Conservation (phyloP, 2,888 invertebrate species). For the Meganola albula region DNA sequence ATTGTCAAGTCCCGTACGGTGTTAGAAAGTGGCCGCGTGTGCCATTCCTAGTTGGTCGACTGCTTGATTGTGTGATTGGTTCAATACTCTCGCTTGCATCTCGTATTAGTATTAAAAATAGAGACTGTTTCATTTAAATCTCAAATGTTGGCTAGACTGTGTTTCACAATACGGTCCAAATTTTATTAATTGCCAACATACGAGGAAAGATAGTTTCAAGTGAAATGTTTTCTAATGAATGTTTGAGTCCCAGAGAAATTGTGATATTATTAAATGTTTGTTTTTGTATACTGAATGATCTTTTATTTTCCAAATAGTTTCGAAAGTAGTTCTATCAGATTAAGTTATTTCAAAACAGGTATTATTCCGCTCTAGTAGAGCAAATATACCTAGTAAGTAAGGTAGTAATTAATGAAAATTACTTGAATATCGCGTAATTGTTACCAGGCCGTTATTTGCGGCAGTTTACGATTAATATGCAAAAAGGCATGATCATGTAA, state of each 20-base stretch:
- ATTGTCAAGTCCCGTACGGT: slow-evolving; percentile 25
- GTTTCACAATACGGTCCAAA: too few species aligned
- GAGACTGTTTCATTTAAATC: too few species aligned
- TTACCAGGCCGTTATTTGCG: slow-evolving; percentile 28
- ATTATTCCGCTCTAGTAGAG: slow-evolving; percentile 19
- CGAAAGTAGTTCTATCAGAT: neutral
- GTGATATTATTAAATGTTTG: slow-evolving; percentile 75
- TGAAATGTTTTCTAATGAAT: slow-evolving; percentile 42
- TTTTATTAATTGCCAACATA: too few species aligned
- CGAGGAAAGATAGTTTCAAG: too few species aligned
- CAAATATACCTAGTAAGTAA: slow-evolving; percentile 14
- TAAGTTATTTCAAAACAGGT: slow-evolving; percentile 3
- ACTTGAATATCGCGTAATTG: slow-evolving; percentile 28
- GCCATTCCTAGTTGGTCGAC: slow-evolving; percentile 29
- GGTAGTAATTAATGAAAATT: too few species aligned
- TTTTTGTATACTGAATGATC: slow-evolving; percentile 29
- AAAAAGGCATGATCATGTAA: slow-evolving; percentile 12
- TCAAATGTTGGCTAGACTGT: too few species aligned
- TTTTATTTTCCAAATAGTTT: slow-evolving; percentile 17
- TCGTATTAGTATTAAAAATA: slow-evolving; percentile 39
- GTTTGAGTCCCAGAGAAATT: slow-evolving; percentile 65
- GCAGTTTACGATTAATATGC: slow-evolving; percentile 13
- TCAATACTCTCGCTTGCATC: slow-evolving; percentile 42
- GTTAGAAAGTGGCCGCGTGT: slow-evolving; percentile 33
- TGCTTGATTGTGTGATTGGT: slow-evolving; percentile 33